phyloP scores from a whole-genome alignment of 1,140 invertebrate genomes.

The Lepidotrigona ventralis region DNA sequence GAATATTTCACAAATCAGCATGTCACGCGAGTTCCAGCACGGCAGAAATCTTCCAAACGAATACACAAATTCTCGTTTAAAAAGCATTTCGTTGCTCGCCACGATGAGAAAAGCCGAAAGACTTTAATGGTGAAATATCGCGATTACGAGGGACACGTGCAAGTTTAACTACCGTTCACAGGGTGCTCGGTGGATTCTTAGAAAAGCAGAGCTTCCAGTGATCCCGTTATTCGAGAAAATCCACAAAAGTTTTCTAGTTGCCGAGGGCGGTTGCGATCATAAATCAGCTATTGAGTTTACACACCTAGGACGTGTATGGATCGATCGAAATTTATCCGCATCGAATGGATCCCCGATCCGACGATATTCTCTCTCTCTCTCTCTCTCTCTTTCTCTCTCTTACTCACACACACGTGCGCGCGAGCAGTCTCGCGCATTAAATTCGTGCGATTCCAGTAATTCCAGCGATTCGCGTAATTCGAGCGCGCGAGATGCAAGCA shows the following conservation, averaged over 20 bases:
- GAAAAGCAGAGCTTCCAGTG: background rate
- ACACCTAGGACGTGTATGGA: conserved; percentile 15
- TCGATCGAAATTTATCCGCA: conserved; percentile 34
- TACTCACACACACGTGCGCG: too few relatives aligned
- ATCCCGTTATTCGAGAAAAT: background rate
- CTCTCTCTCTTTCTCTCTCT: background rate
- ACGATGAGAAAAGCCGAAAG: background rate
- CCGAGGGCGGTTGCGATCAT: background rate
- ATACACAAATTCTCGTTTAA: background rate
- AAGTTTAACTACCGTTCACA: background rate
- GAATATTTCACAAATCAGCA: background rate
- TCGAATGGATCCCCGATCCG: conserved; percentile 4
- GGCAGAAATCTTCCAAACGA: background rate
- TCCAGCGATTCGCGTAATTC: conserved; percentile 31
- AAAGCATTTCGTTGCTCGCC: background rate
- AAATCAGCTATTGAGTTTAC: conserved; percentile 33
- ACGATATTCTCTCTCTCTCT: background rate
- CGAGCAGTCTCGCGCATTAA: conserved; percentile 19
- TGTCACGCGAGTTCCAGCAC: background rate
- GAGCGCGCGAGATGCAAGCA: conserved; percentile 28
- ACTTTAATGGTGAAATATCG: background rate
- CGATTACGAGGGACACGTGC: background rate
- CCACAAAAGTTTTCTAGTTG: background rate
- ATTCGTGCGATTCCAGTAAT: conserved; percentile 41
- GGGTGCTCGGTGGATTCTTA: background rate